Evolutionary conservation across 1,140 invertebrate species (phyloP).

Genomic region (Coboldia fuscipes): DNA sequence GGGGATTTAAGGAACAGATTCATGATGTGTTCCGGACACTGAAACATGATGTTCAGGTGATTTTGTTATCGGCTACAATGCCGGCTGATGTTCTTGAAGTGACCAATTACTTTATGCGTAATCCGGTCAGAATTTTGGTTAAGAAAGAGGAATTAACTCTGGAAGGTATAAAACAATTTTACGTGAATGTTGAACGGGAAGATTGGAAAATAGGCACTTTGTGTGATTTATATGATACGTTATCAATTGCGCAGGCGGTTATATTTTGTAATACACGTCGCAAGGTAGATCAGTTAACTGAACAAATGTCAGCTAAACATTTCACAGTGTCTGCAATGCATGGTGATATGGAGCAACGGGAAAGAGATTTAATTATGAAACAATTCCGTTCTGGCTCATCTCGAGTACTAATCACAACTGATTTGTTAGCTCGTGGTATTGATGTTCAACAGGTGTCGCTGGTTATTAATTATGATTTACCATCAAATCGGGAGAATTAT

Average conservation of each 20-base stretch:
- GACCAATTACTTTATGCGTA: conserved; percentile 85
- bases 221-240: conserved; percentile 86
- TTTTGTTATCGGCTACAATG: conserved; percentile 91
- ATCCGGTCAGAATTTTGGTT: conserved; percentile 85
- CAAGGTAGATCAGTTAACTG: conserved; percentile 89
- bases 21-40: conserved; percentile 89
- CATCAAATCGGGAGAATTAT: conserved; percentile 89
- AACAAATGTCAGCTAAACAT: conserved; percentile 73
- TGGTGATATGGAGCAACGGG: conserved; percentile 93
- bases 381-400: conserved; percentile 91
- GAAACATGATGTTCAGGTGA: conserved; percentile 72
- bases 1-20: conserved; percentile 97
- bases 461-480: conserved; percentile 94
- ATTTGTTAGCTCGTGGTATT: conserved; percentile 83
- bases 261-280: conserved; percentile 97
- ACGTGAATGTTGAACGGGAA: conserved; percentile 77
- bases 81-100: conserved; percentile 85
- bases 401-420: conserved; percentile 85
- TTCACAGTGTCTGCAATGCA: conserved; percentile 99
- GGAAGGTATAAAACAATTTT: conserved; percentile 96
- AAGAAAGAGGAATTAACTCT: conserved; percentile 93
- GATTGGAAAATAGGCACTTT: conserved; percentile 93
- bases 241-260: conserved; percentile 94
- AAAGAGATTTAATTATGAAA: conserved; percentile 89
- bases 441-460: conserved; percentile 93